Evolutionary conservation across 2,888 invertebrate genomes (phyloP).

Genomic region (Blastobasis adustella): DNA sequence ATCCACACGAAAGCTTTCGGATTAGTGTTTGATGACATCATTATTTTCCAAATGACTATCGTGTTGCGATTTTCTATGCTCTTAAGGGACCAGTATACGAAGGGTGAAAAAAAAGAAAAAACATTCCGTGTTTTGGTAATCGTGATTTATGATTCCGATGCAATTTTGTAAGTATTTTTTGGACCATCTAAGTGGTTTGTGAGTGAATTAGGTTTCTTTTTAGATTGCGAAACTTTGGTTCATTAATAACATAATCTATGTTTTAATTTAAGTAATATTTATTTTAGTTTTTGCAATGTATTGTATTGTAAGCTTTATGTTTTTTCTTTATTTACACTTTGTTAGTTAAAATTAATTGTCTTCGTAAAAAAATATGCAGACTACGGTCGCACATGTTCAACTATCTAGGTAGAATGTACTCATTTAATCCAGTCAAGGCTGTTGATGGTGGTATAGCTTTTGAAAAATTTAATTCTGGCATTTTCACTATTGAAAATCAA

Average conservation of each 20-base stretch:
- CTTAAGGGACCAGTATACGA: conserved; percentile 34
- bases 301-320: too few relatives aligned
- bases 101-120: conserved; percentile 28
- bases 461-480: too few relatives aligned
- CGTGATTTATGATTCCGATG: conserved; percentile 54
- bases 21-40: conserved; percentile 75
- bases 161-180: conserved; percentile 30
- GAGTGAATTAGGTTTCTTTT: background rate
- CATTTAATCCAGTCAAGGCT: too few relatives aligned
- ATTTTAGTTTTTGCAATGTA: too few relatives aligned
- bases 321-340: too few relatives aligned
- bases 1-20: conserved; percentile 74
- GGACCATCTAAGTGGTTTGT: background rate
- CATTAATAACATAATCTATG: background rate
- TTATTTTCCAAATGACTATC: conserved; percentile 70
- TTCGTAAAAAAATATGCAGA: too few relatives aligned
- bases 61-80: conserved; percentile 59
- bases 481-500: too few relatives aligned
- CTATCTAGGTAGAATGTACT: too few relatives aligned
- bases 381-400: too few relatives aligned
- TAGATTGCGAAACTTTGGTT: background rate
- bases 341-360: too few relatives aligned
- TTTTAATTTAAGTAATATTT: background rate
- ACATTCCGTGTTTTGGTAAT: conserved; percentile 24
- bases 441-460: too few relatives aligned